Evolutionary conservation across 1,140 invertebrate genomes (phyloP).

Genomic region (Anagrus nilaparvatae): DNA sequence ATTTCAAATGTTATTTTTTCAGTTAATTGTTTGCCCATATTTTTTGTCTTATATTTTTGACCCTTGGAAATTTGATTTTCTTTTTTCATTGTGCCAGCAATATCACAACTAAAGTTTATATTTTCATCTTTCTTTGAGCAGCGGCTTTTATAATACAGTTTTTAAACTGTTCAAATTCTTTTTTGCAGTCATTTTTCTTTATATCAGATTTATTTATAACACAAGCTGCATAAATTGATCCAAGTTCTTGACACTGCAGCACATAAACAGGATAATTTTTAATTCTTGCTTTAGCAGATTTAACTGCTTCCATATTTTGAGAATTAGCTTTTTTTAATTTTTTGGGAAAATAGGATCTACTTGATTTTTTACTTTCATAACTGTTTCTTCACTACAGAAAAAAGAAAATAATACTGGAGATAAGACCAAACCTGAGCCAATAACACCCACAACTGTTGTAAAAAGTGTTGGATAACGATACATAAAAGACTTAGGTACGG

Average conservation of each 20-base stretch:
- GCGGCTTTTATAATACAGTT: conserved; percentile 57
- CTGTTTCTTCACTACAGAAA: background rate
- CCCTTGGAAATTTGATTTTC: no score
- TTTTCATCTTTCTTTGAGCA: conserved; percentile 52
- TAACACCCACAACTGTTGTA: conserved; percentile 22
- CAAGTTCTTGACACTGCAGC: conserved; percentile 57
- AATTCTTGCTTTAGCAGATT: conserved; percentile 59
- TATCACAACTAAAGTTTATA: conserved; percentile 37
- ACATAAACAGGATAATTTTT: conserved; percentile 62
- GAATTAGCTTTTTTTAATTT: no score
- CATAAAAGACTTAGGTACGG: background rate
- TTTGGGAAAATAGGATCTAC: no score
- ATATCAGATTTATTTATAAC: conserved; percentile 62
- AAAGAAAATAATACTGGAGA: conserved; percentile 2
- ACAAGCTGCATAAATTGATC: conserved; percentile 62
- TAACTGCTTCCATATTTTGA: conserved; percentile 67
- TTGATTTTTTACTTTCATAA: background rate
- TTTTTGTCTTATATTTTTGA: no score
- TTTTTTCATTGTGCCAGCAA: conserved; percentile 6
- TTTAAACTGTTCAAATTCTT: conserved; percentile 66
- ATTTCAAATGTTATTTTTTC: no score
- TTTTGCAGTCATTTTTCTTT: conserved; percentile 58
- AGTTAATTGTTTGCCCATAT: no score
- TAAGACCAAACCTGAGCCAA: conserved; percentile 22
- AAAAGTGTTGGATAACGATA: conserved; percentile 15